Evolutionary conservation across 37 sponge, comb jelly and placozoan species (phyloP), one percentile per base, ranked within the genome.

Genomic region (Lycopodina hypogea): DNA sequence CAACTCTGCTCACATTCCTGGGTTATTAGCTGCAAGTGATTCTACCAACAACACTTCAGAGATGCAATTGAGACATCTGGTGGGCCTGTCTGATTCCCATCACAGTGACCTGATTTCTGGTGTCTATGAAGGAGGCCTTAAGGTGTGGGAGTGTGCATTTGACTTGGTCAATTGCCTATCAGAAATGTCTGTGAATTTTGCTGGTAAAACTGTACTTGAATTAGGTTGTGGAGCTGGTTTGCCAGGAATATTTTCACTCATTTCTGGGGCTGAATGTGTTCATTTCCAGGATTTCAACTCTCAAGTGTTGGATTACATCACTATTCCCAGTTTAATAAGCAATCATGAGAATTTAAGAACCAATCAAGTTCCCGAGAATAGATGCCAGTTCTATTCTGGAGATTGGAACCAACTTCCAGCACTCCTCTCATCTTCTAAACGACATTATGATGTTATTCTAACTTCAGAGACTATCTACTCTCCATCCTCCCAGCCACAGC

Each of bases 381-480:
- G 33, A 28, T 83, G 84, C 56, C 55, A 40, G 28, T 94, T 92
- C 78, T 92, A 74, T 68, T 79, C 82, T 56, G 93, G 95, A 39
- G 86, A 88, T 55, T 94, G 95, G 95, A 37, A 23, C 3, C 56
- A 76, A 18, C 30, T 94, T 32, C 23, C 53, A 2, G 28, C 32
- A 30, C 41, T 48, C 53, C 48, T 55, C n/a, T 15, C 18, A 42
- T 23, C n/a, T 22, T 69, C 71, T 12, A 29, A 22, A 34, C 15
- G 22, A 67, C 0, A 42, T 7, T 98, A 86, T 84, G 96, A 98
- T 57, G 26, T 98, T 42, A 91, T 98, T 52, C 63, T 98, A 1
- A 93, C 92, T 21, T 88, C 99, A 55, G 99, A 98, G 77, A 98
- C 99, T 0, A 95, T 98, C 0, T 98, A 98, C 74, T 80, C 67